These are phyloP conservation scores for Zygaena filipendulae DNA, from an alignment of 2,888 invertebrate genomes.

Conservation along the genomic window DNA sequence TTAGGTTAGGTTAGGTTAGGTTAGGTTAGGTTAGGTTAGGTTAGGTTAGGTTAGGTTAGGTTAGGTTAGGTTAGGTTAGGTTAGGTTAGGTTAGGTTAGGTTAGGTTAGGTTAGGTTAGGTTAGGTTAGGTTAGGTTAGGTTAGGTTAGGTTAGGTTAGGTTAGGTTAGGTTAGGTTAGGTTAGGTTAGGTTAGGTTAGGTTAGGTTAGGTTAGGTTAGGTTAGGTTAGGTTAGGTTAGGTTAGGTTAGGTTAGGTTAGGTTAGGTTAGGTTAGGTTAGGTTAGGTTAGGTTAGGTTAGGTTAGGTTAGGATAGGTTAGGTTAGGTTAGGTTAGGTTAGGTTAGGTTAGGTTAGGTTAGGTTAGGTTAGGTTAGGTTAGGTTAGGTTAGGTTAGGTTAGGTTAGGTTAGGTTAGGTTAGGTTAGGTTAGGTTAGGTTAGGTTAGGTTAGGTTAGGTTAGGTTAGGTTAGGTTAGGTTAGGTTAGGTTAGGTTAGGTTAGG, in stretches of 20 bases:
- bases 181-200: constrained; percentile 12
- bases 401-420: constrained; percentile 4
- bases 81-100: constrained; percentile 13
- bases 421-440: constrained; percentile 7
- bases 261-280: constrained; percentile 9
- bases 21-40: constrained; percentile 8
- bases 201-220: constrained; percentile 14
- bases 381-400: constrained; percentile 7
- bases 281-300: constrained; percentile 15
- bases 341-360: constrained; percentile 1
- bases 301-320: constrained; percentile 13
- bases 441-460: constrained; percentile 7
- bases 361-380: constrained; percentile 7
- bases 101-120: constrained; percentile 16
- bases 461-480: constrained; percentile 7
- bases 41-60: constrained; percentile 4
- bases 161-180: constrained; percentile 15
- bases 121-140: constrained; percentile 15
- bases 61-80: constrained; percentile 3
- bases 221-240: constrained; percentile 15
- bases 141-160: constrained; percentile 16
- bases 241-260: constrained; percentile 11
- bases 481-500: constrained; percentile 5
- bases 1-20: constrained; percentile 3
- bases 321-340: constrained; percentile 14